These are phyloP conservation scores for Poeciliopsis paucimaculata DNA, from an alignment of 2,797 vertebrate genomes.

Conservation along the genomic window DNA sequence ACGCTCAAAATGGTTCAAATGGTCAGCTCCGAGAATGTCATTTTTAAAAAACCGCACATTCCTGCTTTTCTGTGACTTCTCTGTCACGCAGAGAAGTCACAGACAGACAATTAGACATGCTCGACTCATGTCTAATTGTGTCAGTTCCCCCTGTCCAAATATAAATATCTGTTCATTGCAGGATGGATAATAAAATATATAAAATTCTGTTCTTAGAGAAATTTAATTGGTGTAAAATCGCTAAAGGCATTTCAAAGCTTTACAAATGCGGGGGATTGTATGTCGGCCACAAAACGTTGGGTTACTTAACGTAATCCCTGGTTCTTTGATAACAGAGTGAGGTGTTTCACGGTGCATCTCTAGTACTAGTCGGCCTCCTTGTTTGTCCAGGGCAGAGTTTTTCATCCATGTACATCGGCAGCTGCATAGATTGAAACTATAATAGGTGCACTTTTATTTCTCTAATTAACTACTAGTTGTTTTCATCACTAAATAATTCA, in stretches of 20 bases:
- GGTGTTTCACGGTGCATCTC: neutral
- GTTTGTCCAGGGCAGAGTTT: constrained; percentile 21
- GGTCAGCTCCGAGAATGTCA: neutral
- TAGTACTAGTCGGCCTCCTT: neutral
- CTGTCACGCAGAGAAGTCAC: too few relatives aligned
- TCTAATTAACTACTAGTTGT: neutral
- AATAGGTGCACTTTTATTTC: neutral
- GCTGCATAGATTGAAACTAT: neutral
- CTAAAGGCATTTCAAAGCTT: neutral
- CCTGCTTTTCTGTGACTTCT: neutral
- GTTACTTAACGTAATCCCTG: too few relatives aligned
- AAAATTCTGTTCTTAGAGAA: neutral
- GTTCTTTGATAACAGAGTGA: too few relatives aligned
- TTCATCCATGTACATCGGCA: constrained; percentile 12
- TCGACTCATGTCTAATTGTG: too few relatives aligned
- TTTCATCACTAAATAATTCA: neutral
- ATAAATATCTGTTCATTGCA: neutral
- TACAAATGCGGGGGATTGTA: neutral
- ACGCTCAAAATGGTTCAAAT: neutral
- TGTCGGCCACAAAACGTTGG: neutral
- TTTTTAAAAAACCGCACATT: neutral
- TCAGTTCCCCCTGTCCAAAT: neutral
- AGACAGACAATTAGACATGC: too few relatives aligned
- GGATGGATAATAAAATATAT: neutral
- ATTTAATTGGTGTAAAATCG: neutral